These are phyloP conservation scores for Amphipoea lucens DNA, from an alignment of 2,888 invertebrate genomes.

Conservation along the genomic window DNA sequence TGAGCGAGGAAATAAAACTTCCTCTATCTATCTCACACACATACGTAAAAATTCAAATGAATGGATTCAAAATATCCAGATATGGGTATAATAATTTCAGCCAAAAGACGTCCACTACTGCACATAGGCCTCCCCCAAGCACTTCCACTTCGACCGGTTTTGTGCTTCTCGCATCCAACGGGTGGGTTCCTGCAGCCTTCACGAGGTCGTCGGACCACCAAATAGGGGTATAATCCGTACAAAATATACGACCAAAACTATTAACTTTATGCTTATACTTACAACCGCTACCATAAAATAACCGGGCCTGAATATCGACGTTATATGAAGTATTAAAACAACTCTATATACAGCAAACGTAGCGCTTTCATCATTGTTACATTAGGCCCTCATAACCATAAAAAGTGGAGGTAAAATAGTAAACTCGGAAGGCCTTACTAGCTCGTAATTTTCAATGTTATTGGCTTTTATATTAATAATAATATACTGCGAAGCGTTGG, in stretches of 20 bases:
- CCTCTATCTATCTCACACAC: background rate
- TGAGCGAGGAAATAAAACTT: background rate
- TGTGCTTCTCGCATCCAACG: too few relatives aligned
- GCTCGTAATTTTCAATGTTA: constrained; percentile 75
- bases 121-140: too few relatives aligned
- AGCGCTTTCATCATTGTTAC: constrained; percentile 65
- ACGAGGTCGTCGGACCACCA: too few relatives aligned
- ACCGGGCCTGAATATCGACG: constrained; percentile 19
- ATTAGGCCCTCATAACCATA: constrained; percentile 70
- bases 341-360: constrained; percentile 58
- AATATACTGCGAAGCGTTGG: constrained; percentile 50
- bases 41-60: background rate
- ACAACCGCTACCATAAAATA: constrained; percentile 20
- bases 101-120: too few relatives aligned
- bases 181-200: too few relatives aligned
- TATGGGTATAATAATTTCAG: too few relatives aligned
- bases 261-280: constrained; percentile 19
- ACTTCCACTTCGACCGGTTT: too few relatives aligned
- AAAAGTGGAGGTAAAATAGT: constrained; percentile 73
- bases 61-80: background rate
- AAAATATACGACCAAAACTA: constrained; percentile 27
- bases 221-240: background rate
- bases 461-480: constrained; percentile 68
- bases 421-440: constrained; percentile 68
- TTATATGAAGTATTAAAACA: constrained; percentile 60